phyloP scores from a whole-genome alignment of 64 coral and sea anemone genomes.

The Pocillopora damicornis region DNA sequence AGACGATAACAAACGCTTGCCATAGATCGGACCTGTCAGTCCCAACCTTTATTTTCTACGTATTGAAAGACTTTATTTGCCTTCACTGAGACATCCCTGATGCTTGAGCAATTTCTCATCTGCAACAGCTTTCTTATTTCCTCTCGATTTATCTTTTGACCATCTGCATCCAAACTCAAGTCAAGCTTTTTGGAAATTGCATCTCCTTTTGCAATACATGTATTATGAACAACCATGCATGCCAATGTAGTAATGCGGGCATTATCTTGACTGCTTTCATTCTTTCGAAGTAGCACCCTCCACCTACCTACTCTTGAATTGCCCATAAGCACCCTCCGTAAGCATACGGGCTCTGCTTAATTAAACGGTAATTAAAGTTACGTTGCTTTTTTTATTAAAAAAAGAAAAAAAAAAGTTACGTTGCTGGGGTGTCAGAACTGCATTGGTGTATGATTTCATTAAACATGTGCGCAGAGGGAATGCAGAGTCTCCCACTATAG shows the following conservation, averaged over 20 bases:
- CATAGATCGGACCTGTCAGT: too few species aligned
- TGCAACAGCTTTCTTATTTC: not conserved
- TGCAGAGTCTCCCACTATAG: constrained; percentile 27
- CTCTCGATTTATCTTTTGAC: constrained; percentile 29
- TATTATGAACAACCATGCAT: constrained; percentile 48
- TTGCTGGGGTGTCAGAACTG: constrained; percentile 21
- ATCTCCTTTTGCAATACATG: constrained; percentile 38
- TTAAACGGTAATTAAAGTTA: too few species aligned
- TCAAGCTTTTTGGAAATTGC: constrained; percentile 17
- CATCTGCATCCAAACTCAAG: not conserved
- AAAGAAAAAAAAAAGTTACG: too few species aligned
- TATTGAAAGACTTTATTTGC: not conserved
- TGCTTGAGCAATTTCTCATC: not conserved
- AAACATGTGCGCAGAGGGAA: constrained; percentile 5
- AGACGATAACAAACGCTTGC: too few species aligned
- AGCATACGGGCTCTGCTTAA: too few species aligned
- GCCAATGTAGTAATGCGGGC: constrained; percentile 19
- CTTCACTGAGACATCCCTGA: not conserved
- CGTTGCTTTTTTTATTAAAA: too few species aligned
- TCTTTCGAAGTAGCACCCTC: constrained; percentile 34
- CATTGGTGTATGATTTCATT: not conserved
- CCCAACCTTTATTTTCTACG: too few species aligned
- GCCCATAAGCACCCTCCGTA: too few species aligned
- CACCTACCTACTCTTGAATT: constrained; percentile 11
- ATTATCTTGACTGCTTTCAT: constrained; percentile 35